These are phyloP conservation scores for Upupa epops DNA, from an alignment of 2,113 vertebrate species.

Conservation along the genomic window DNA sequence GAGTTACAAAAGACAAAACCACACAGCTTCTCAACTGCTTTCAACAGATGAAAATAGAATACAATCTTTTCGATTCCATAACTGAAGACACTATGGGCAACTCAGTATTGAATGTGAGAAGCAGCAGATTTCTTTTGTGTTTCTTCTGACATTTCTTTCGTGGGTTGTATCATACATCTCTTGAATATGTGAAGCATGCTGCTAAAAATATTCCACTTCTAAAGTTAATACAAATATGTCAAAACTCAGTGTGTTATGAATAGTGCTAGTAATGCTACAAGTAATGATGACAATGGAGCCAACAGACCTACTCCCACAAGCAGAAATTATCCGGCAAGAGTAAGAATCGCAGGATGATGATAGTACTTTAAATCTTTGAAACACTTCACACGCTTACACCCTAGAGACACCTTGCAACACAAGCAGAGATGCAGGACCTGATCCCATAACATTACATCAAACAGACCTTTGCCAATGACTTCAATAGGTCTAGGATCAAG, in stretches of 20 bases:
- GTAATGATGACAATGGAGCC: slow-evolving; percentile 15
- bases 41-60: no score
- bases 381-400: background rate
- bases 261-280: slow-evolving; percentile 44
- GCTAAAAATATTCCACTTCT: slow-evolving; percentile 34
- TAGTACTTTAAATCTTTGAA: slow-evolving; percentile 21
- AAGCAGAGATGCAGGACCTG: background rate
- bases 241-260: slow-evolving; percentile 39
- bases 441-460: no score
- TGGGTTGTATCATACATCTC: slow-evolving; percentile 40
- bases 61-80: no score
- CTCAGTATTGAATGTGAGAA: slow-evolving; percentile 30
- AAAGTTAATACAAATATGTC: slow-evolving; percentile 45
- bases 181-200: slow-evolving; percentile 19
- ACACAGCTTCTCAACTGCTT: no score
- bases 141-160: slow-evolving; percentile 18
- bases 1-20: no score
- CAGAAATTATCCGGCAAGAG: slow-evolving; percentile 25
- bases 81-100: no score
- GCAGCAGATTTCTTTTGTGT: slow-evolving; percentile 21
- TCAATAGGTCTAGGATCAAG: slow-evolving; percentile 22
- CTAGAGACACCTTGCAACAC: background rate
- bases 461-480: background rate
- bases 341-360: slow-evolving; percentile 16
- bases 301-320: background rate